Percentiles rank a stretch among this genome's conserved stretches.
These are phyloP conservation scores for Tetheella fluctuosa DNA, from an alignment of 2,888 invertebrate genomes.

Conservation along the genomic window DNA sequence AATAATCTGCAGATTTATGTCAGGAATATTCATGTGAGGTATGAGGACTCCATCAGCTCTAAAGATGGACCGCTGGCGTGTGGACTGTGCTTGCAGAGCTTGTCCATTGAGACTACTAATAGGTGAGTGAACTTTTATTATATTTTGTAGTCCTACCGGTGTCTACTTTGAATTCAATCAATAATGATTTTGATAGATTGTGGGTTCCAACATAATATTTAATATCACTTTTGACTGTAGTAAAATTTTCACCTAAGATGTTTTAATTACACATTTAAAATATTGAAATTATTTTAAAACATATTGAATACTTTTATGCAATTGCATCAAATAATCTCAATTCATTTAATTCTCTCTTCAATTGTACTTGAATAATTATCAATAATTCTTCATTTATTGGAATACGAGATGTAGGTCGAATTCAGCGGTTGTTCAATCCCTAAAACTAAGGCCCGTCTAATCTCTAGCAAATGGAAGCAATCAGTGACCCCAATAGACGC, in stretches of 20 bases:
- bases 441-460: background rate
- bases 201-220: too few species aligned
- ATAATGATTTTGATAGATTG: background rate
- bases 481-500: slow-evolving; percentile 85
- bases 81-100: slow-evolving; percentile 90
- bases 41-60: slow-evolving; percentile 89
- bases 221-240: too few species aligned
- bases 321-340: too few species aligned
- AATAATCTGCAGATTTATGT: slow-evolving; percentile 92
- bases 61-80: slow-evolving; percentile 87
- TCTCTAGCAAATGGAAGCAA: slow-evolving; percentile 90
- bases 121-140: slow-evolving; percentile 73
- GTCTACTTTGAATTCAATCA: too few species aligned
- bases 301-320: too few species aligned
- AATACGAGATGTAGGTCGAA: too few species aligned
- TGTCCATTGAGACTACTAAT: slow-evolving; percentile 92
- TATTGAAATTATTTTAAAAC: too few species aligned
- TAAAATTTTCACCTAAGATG: background rate
- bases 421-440: background rate
- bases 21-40: slow-evolving; percentile 91
- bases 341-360: too few species aligned
- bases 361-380: too few species aligned
- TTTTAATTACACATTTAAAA: too few species aligned
- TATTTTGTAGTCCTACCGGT: background rate
- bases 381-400: too few species aligned